Conservation (phyloP, 2,113 vertebrate genomes). For the Ageneiosus marmoratus region DNA sequence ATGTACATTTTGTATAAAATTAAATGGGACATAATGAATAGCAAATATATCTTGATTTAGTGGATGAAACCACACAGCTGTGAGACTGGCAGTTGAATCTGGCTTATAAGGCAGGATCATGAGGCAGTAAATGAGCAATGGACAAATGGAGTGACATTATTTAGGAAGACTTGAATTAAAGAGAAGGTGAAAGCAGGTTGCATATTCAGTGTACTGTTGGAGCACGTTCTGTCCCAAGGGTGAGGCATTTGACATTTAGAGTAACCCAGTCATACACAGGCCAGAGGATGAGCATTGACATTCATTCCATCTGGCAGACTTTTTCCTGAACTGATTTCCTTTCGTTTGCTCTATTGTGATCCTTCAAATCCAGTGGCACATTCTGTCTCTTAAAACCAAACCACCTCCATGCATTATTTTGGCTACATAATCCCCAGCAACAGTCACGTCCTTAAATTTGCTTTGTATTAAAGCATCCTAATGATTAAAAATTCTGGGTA, state of each 20-base stretch:
- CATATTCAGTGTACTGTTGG: constrained; percentile 37
- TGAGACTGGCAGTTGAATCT: no score
- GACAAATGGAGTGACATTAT: not conserved
- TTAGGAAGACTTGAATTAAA: not conserved
- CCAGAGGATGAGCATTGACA: constrained; percentile 63
- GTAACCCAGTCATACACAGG: constrained; percentile 59
- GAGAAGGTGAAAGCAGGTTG: constrained; percentile 29
- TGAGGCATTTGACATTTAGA: constrained; percentile 69
- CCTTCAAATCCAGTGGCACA: constrained; percentile 33
- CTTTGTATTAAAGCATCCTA: not conserved
- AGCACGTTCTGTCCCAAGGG: constrained; percentile 41
- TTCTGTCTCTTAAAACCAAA: constrained; percentile 5
- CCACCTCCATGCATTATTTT: constrained; percentile 13
- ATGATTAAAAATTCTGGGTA: constrained; percentile 5
- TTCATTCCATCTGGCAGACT: constrained; percentile 63
- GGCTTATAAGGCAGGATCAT: not conserved
- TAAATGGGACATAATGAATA: no score
- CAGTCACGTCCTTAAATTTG: not conserved
- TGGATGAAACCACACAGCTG: no score
- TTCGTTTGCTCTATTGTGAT: constrained; percentile 8
- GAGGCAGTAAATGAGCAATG: not conserved
- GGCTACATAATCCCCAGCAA: not conserved
- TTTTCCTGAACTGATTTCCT: constrained; percentile 36
- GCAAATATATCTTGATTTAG: no score
- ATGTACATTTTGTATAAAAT: no score